These are phyloP conservation scores for Cydia strobilella DNA, from an alignment of 1,140 invertebrate genomes.

Conservation along the genomic window DNA sequence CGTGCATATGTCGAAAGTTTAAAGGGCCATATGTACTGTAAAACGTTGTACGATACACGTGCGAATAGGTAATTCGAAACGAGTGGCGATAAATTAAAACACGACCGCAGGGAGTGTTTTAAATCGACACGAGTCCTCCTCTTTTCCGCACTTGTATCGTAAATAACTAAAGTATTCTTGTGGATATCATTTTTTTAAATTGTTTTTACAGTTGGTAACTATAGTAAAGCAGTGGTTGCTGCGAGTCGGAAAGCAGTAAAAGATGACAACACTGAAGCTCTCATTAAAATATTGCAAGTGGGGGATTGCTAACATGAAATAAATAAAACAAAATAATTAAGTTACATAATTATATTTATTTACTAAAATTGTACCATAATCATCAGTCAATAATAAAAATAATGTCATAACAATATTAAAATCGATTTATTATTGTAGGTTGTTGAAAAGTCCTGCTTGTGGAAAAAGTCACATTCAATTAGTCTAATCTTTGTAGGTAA, in stretches of 20 bases:
- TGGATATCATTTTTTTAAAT: neutral
- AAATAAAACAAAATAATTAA: constrained; percentile 30
- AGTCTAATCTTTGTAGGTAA: no score
- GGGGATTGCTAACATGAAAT: constrained; percentile 59
- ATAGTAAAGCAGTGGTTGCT: constrained; percentile 70
- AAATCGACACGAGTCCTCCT: no score
- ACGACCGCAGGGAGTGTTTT: no score
- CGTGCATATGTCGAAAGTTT: no score
- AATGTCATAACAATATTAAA: neutral
- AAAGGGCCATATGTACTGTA: no score
- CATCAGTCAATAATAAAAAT: constrained; percentile 33
- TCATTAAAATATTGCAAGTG: constrained; percentile 74
- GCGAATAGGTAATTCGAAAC: no score
- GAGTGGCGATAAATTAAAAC: no score
- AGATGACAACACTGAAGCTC: constrained; percentile 71
- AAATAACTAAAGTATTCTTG: no score
- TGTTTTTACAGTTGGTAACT: constrained; percentile 73
- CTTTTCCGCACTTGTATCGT: no score
- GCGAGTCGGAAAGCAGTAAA: constrained; percentile 72
- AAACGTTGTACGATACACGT: no score
- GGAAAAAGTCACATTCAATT: neutral
- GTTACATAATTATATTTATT: constrained; percentile 45
- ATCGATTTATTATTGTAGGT: neutral
- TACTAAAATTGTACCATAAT: constrained; percentile 26
- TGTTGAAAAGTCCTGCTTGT: neutral